Percentiles rank a stretch among this genome's conserved stretches.
Evolutionary conservation across 2,113 vertebrate genomes (phyloP).

Genomic region (Lagopus leucura): DNA sequence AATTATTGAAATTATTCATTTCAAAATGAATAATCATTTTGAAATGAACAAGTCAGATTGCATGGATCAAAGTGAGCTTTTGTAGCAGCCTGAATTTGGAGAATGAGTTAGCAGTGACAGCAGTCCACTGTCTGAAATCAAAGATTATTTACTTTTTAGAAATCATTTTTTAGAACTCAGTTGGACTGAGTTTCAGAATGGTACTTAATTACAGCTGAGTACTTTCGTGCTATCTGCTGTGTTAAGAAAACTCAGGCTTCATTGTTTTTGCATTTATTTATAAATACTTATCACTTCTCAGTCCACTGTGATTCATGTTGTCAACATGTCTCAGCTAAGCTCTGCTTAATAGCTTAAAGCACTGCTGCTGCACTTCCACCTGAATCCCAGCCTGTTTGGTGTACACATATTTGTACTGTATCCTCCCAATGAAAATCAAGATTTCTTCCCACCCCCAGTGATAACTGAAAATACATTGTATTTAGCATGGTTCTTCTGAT

Average conservation of each 20-base stretch:
- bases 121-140: not conserved
- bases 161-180: not conserved
- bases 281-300: not conserved
- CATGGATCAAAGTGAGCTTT: not conserved
- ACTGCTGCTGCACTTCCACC: not conserved
- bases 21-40: not conserved
- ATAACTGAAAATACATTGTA: not conserved
- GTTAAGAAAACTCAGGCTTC: not conserved
- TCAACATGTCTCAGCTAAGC: not conserved
- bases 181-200: not conserved
- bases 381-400: not conserved
- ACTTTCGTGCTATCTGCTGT: not conserved
- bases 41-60: not conserved
- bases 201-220: not conserved
- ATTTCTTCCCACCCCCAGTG: not conserved
- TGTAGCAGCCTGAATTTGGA: not conserved
- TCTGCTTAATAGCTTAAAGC: not conserved
- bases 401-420: not conserved
- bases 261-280: not conserved
- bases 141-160: not conserved
- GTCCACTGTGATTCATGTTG: not conserved
- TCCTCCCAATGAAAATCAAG: not conserved
- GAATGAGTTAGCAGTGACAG: not conserved
- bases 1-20: too few species aligned
- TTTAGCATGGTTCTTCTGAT: not conserved